Base-by-base conservation (phyloP, 2,797 vertebrate species). In the Protosalanx chinensis region DNA sequence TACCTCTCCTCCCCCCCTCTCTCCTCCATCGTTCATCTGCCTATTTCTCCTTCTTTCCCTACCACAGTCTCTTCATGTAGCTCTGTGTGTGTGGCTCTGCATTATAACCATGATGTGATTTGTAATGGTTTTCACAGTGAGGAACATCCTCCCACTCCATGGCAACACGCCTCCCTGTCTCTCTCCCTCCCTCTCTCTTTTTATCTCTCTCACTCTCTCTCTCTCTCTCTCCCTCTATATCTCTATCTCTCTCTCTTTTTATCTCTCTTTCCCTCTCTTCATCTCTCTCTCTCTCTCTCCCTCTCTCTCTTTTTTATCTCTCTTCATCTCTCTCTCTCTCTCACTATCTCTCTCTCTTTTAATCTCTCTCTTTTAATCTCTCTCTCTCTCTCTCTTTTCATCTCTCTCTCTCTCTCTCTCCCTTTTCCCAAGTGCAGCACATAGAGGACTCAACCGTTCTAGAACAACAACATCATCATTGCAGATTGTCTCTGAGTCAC, bases 91-190 rank as follows among this genome's bases (percentile, higher is more conserved):
- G 7, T 23, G 2, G 3, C 41, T 57, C 33, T 16, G 62, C 57
- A 35, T 41, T 63, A 70, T 37, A 71, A 23, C 63, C 59, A 66
- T 79, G 79, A 73, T 78, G 76, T 76, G 79, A 84, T 84, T 83
- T 80, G 74, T 81, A 74, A 84, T 84, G 77, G 81, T 75, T 74
- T 81, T 87, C 81, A 68, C 82, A 79, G 70, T 72, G 73, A 81
- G 77, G 63, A 87, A 82, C 72, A 86, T 90, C 88, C 86, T 91
- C 89, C 88, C 84, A 88, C 90, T 89, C 90, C 90, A 88, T 92
- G 86, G 90, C 89, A 92, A 91, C 91, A 86, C 81, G 82, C 88
- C 87, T 91, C 86, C 81, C 81, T 81, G 69, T 77, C 18, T 64
- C 32, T 35, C 62, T 70, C 27, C n/a, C 27, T 27, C 59, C 51